Base-by-base conservation (phyloP, 2,888 invertebrate genomes). In the Papilio protenor region DNA sequence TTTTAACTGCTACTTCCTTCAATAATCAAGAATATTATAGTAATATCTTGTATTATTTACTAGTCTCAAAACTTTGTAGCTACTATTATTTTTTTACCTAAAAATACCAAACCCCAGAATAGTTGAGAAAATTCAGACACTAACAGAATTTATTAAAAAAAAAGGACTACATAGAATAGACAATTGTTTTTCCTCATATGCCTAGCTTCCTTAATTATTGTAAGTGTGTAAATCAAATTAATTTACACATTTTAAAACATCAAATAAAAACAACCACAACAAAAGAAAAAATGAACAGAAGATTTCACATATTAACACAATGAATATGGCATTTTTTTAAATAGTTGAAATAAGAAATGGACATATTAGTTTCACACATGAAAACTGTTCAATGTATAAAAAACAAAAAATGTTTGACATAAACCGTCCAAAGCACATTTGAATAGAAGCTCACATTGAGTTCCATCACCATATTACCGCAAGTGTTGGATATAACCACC, bases 401-500 rank as follows among this genome's bases (percentile, higher is more conserved):
- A 6, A 33, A 8, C n/a, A 10, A n/a, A 66, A n/a, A 40, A 66
- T 40, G 4, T 66, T 40, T 33, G 33, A 33, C 11, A 14, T 64
- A 18, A 45, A 40, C 57, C 21, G 57, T 21, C 21, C 14, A 23
- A 61, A 45, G 49, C 52, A 69, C 21, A 75, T 8, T 59, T 52
- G 49, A 72, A 76, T 66, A 69, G 73, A 73, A 76, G 69, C 75
- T 72, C 23, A 55, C 72, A 64, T 40, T 18, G 57, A 69, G 52
- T 78, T 75, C 74, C 64, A 75, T 75, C 45, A 75, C 78, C 73
- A 52, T 57, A 73, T 75, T 40, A 47, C 55, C 75, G 33, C 72
- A 47, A 66, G 18, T 57, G 49, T 40, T 21, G 18, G 45, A 61
- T 33, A 73, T 87, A 89, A 86, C 87, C 88, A 92, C 94, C 94